Evolutionary conservation across 2,797 vertebrate species (phyloP).

Genomic region (Melanotaenia boesemani): DNA sequence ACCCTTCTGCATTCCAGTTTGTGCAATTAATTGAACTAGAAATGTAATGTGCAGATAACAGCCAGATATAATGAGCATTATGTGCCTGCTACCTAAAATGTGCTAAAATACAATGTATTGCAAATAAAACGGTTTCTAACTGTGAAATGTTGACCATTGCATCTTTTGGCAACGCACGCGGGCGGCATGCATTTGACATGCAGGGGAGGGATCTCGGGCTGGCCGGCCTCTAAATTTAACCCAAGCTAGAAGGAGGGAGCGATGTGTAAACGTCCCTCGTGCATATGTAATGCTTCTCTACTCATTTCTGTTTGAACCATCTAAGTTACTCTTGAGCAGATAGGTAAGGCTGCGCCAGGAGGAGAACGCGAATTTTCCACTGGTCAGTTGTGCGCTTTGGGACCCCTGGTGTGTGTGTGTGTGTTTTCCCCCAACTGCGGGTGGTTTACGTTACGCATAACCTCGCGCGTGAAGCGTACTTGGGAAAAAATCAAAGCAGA

Average conservation of each 20-base stretch:
- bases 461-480: constrained; percentile 37
- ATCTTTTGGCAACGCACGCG: constrained; percentile 33
- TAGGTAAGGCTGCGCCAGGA: constrained; percentile 38
- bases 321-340: not conserved
- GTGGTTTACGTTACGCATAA: not conserved
- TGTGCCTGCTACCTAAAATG: constrained; percentile 5
- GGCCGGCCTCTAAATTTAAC: constrained; percentile 76
- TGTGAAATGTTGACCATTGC: not conserved
- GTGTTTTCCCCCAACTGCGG: too few species aligned
- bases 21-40: not conserved
- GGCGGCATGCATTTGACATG: constrained; percentile 58
- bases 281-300: not conserved
- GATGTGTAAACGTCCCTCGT: constrained; percentile 9
- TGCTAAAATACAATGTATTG: not conserved
- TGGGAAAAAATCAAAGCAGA: not conserved
- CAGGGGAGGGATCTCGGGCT: constrained; percentile 32
- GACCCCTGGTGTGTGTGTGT: not conserved
- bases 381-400: not conserved
- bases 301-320: not conserved
- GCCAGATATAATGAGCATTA: constrained; percentile 2
- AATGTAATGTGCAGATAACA: not conserved
- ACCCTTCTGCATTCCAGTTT: not conserved
- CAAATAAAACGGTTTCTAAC: constrained; percentile 40
- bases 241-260: constrained; percentile 4
- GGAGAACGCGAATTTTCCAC: not conserved